Evolutionary conservation across 2,113 vertebrate species (phyloP).

Genomic region (Mirounga angustirostris): DNA sequence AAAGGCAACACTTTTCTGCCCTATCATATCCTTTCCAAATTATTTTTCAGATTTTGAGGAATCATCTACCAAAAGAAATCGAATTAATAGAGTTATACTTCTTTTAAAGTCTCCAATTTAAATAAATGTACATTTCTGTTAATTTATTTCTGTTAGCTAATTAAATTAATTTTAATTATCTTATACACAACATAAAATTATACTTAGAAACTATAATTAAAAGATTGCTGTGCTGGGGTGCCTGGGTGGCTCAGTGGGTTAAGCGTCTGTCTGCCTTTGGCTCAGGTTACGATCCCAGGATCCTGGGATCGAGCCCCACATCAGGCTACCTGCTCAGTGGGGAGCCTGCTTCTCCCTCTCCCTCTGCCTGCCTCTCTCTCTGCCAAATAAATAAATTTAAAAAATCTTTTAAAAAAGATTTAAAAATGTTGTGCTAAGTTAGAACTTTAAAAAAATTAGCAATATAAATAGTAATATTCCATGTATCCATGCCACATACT

Average conservation of each 20-base stretch:
- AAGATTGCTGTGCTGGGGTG: not conserved
- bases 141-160: not conserved
- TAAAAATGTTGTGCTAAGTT: not conserved
- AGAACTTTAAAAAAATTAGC: not conserved
- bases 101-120: not conserved
- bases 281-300: no score
- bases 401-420: not conserved
- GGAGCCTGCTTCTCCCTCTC: no score
- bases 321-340: no score
- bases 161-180: constrained; percentile 28
- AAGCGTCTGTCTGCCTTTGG: no score
- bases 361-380: no score
- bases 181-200: not conserved
- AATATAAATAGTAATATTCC: not conserved
- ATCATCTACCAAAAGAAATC: not conserved
- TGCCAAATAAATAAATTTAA: not conserved
- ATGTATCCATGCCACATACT: not conserved
- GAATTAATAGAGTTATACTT: not conserved
- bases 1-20: not conserved
- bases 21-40: not conserved
- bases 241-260: no score
- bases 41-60: constrained; percentile 7
- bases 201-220: constrained; percentile 27
- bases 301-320: no score
- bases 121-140: not conserved